Percentiles rank a stretch among this genome's conserved stretches.
These are phyloP conservation scores for Hypsopygia costalis DNA, from an alignment of 2,888 invertebrate genomes.

Conservation along the genomic window DNA sequence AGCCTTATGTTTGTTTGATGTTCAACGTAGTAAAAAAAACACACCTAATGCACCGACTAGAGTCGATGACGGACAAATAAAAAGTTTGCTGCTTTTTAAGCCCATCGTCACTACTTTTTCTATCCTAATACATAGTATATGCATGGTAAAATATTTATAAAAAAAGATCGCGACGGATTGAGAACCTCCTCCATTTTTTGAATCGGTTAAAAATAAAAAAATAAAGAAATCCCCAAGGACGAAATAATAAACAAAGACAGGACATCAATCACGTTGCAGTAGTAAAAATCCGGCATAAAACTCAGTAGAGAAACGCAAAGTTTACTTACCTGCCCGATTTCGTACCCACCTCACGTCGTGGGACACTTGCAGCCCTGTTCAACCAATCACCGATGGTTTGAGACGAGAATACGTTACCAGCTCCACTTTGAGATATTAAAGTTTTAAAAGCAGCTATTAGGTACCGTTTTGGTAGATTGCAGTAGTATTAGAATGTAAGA, in stretches of 20 bases:
- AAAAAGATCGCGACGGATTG: too few species aligned
- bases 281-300: neutral
- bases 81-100: too few species aligned
- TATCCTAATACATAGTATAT: too few species aligned
- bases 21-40: too few species aligned
- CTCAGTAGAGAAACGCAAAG: neutral
- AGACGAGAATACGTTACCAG: slow-evolving; percentile 65
- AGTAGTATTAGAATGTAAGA: neutral
- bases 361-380: slow-evolving; percentile 69
- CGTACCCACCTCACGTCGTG: slow-evolving; percentile 53
- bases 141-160: too few species aligned
- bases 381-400: slow-evolving; percentile 69
- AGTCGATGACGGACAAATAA: too few species aligned
- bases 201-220: too few species aligned
- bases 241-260: neutral
- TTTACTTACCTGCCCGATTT: neutral
- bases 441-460: slow-evolving; percentile 17
- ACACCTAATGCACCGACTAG: too few species aligned
- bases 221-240: too few species aligned
- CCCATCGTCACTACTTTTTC: too few species aligned
- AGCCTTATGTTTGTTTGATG: too few species aligned
- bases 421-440: slow-evolving; percentile 34
- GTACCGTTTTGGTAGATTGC: slow-evolving; percentile 4
- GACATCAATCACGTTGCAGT: slow-evolving; percentile 2
- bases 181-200: too few species aligned